A percentile compares a stretch with the other conserved stretches of the same genome.
Conservation (phyloP, 2,797 vertebrate genomes). For the Peromyscus attwateri region DNA sequence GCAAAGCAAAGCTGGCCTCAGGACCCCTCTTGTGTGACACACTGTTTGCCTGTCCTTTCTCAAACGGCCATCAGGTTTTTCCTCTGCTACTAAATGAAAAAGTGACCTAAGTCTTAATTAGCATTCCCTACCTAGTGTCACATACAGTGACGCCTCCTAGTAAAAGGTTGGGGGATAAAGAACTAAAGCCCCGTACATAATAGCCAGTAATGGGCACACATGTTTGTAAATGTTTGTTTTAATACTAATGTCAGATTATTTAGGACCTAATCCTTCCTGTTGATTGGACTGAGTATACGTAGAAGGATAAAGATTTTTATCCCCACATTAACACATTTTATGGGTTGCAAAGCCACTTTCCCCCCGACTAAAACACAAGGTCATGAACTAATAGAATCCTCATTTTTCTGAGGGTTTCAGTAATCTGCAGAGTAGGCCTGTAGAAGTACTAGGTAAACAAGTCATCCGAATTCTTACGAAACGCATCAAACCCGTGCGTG, state of each 20-base stretch:
- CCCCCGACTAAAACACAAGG: conserved; percentile 88
- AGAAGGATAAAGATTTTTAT: conserved; percentile 89
- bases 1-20: neutral
- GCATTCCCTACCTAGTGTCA: conserved; percentile 88
- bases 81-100: conserved; percentile 85
- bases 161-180: conserved; percentile 86
- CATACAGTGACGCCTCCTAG: conserved; percentile 80
- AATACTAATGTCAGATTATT: conserved; percentile 93
- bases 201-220: conserved; percentile 87
- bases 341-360: conserved; percentile 88
- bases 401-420: conserved; percentile 84
- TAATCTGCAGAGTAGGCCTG: conserved; percentile 86
- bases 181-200: conserved; percentile 80
- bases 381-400: conserved; percentile 87
- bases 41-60: conserved; percentile 91
- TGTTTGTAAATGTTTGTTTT: conserved; percentile 90
- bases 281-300: conserved; percentile 87
- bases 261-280: conserved; percentile 89
- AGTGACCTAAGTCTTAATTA: conserved; percentile 93
- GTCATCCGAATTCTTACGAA: conserved; percentile 83
- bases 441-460: conserved; percentile 83
- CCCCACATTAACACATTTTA: conserved; percentile 91
- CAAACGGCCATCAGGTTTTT: conserved; percentile 89
- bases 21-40: neutral
- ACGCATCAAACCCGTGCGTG: conserved; percentile 79